phyloP scores from a whole-genome alignment of 2,888 invertebrate species.

The Stenodema calcarata region DNA sequence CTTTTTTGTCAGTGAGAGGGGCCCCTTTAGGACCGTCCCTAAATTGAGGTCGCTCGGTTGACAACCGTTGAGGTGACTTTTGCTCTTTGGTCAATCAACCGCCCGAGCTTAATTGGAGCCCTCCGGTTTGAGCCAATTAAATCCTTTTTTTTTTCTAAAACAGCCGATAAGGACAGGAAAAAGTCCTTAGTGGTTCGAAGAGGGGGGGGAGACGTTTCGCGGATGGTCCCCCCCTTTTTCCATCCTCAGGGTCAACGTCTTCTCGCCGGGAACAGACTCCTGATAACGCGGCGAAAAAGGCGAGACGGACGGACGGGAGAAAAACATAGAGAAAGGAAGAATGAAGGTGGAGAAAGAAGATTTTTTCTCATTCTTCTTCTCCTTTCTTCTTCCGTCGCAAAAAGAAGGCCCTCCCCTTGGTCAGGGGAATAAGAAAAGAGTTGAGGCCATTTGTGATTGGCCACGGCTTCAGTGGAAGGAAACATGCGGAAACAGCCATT shows the following conservation, averaged over 20 bases:
- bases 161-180: neutral
- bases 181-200: neutral
- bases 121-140: neutral
- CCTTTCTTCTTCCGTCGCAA: constrained; percentile 11
- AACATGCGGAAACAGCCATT: constrained; percentile 39
- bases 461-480: constrained; percentile 12
- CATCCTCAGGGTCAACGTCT: constrained; percentile 2
- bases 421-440: neutral
- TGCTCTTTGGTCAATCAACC: neutral
- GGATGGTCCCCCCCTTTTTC: neutral
- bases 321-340: constrained; percentile 6
- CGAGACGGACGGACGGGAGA: neutral
- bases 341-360: neutral
- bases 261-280: neutral
- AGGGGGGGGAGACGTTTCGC: neutral
- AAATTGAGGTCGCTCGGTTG: neutral
- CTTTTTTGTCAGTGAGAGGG: too few species aligned
- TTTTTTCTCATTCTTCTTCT: constrained; percentile 13
- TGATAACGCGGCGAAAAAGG: constrained; percentile 9
- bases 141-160: neutral
- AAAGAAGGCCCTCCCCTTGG: neutral
- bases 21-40: too few species aligned
- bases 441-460: constrained; percentile 32
- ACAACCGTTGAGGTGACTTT: neutral
- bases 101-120: neutral